Conservation (phyloP, 2,797 vertebrate species). For the Megalops cyprinoides region DNA sequence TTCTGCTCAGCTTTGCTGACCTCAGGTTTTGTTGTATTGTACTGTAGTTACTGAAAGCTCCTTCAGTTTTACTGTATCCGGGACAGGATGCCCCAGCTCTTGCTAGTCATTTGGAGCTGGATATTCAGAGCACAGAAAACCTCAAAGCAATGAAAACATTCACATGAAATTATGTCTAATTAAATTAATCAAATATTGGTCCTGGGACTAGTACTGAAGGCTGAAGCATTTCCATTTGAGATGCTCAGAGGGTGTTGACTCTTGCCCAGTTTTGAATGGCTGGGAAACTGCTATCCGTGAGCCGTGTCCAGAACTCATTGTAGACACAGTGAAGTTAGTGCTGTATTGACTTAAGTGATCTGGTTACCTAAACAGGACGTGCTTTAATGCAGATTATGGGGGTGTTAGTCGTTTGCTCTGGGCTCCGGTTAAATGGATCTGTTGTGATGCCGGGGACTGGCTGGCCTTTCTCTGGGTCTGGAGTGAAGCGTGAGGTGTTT, state of each 20-base stretch:
- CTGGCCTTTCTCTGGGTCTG: background rate
- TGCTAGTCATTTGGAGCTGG: slow-evolving; percentile 6
- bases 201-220: slow-evolving; percentile 31
- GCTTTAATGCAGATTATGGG: slow-evolving; percentile 12
- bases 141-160: slow-evolving; percentile 37
- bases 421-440: slow-evolving; percentile 17
- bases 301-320: slow-evolving; percentile 54
- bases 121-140: slow-evolving; percentile 32
- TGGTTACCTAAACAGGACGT: slow-evolving; percentile 13
- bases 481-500: background rate
- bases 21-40: background rate
- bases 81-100: slow-evolving; percentile 30
- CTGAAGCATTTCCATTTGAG: background rate
- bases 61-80: slow-evolving; percentile 35
- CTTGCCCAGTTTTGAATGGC: background rate
- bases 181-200: slow-evolving; percentile 58
- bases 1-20: slow-evolving; percentile 32
- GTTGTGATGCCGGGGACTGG: background rate
- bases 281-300: slow-evolving; percentile 20
- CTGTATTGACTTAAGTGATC: slow-evolving; percentile 40
- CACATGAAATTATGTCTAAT: slow-evolving; percentile 31
- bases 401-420: background rate
- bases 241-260: background rate
- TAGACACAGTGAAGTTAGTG: slow-evolving; percentile 56
- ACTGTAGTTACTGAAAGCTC: background rate